Evolutionary conservation across 2,113 vertebrate species (phyloP).

Genomic region (Silurus meridionalis): DNA sequence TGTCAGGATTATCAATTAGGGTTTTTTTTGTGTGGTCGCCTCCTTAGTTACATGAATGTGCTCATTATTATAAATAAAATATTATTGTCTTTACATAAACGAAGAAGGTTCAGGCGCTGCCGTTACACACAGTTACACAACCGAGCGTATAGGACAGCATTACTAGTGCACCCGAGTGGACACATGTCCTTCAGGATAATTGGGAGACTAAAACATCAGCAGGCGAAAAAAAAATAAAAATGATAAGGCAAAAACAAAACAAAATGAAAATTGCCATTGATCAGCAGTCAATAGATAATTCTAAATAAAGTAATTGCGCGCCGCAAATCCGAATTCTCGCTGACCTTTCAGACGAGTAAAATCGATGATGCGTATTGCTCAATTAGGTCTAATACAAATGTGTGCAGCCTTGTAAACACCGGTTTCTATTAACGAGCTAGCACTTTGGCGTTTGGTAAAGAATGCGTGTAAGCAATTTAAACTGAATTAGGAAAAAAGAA

Average conservation of each 20-base stretch:
- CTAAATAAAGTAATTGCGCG: constrained; percentile 97
- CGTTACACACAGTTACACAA: constrained; percentile 1
- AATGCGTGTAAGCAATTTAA: constrained; percentile 59
- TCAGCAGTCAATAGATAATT: constrained; percentile 95
- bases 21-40: neutral
- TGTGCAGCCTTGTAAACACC: constrained; percentile 94
- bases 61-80: neutral
- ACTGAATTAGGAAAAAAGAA: neutral
- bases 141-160: constrained; percentile 7
- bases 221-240: constrained; percentile 69
- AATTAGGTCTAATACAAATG: constrained; percentile 95
- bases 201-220: constrained; percentile 89
- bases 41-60: neutral
- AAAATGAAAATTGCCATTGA: constrained; percentile 99
- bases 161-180: constrained; percentile 58
- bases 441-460: constrained; percentile 80
- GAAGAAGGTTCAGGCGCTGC: neutral
- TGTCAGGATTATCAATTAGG: neutral
- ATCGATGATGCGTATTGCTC: constrained; percentile 95
- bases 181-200: constrained; percentile 93
- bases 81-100: neutral
- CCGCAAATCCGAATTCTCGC: constrained; percentile 91
- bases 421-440: constrained; percentile 91
- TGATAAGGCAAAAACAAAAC: constrained; percentile 73
- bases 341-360: constrained; percentile 98